These are phyloP conservation scores for Dinothrombium tinctorium DNA, from an alignment of 1,140 invertebrate species.

Conservation along the genomic window DNA sequence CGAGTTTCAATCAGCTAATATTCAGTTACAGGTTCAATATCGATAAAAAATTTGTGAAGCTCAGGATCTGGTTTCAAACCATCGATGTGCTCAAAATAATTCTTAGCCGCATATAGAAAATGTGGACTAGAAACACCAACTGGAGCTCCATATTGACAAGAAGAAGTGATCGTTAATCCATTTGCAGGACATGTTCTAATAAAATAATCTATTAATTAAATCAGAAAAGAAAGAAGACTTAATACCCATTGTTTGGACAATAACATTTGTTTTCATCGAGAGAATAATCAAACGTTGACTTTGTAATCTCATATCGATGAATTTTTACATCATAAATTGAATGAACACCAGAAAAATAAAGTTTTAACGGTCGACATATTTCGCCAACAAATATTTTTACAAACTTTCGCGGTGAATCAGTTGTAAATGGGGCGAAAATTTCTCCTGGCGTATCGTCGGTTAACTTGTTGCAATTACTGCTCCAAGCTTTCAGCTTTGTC, in stretches of 20 bases:
- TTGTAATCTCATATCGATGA: conserved; percentile 1
- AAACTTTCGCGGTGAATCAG: neutral
- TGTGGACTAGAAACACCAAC: conserved; percentile 38
- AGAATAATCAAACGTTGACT: conserved; percentile 6
- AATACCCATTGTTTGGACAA: conserved; percentile 1
- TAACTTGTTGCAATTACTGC: conserved; percentile 1
- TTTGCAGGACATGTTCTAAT: conserved; percentile 32
- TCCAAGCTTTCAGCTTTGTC: conserved; percentile 2
- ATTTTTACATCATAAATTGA: neutral
- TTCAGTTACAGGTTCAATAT: conserved; percentile 50
- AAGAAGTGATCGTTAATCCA: conserved; percentile 6
- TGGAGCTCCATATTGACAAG: conserved; percentile 3
- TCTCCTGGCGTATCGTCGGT: conserved; percentile 3
- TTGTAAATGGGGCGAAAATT: conserved; percentile 7
- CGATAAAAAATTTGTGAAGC: conserved; percentile 52
- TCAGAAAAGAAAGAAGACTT: conserved; percentile 65
- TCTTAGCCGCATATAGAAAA: conserved; percentile 59
- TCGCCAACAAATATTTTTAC: conserved; percentile 9
- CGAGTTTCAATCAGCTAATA: conserved; percentile 53
- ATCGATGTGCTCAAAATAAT: conserved; percentile 41
- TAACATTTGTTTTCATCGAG: conserved; percentile 8
- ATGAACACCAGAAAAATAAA: neutral
- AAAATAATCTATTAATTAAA: conserved; percentile 42
- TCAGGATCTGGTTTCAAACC: conserved; percentile 45
- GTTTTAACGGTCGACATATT: conserved; percentile 10